Evolutionary conservation across 2,888 invertebrate genomes (phyloP), one percentile per base, ranked within the genome.

Genomic region (Metalampra italica): DNA sequence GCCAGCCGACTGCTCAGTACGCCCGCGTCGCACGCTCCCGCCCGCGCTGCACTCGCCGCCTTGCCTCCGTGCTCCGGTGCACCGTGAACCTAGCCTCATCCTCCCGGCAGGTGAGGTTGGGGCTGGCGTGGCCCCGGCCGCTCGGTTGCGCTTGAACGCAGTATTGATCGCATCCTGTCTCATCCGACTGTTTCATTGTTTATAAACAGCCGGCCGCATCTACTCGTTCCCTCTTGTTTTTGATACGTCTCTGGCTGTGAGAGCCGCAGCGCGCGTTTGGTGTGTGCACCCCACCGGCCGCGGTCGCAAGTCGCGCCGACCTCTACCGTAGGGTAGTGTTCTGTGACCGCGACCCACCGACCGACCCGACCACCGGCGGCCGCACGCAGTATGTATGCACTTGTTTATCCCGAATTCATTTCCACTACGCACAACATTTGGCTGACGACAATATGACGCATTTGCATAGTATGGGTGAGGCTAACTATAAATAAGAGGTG

Each of bases 201-300:
- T 88, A 88, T 87, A 88, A 87, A 87, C 88, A 86, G 80, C 80
- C 80, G 86, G 82, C 71, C 68, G 78, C 77, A 75, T 78, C 76
- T 63, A 76, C 71, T 75, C 68, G 70, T 56, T 68, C 71, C 74
- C 71, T 76, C 76, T 80, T 81, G 81, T 77, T 82, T 79, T 78
- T 78, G 75, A 79, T 72, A 75, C 74, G 66, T 68, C 68, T 63
- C 66, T 58, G n/a, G n/a, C n/a, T n/a, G 66, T 66, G 66, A 63
- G 67, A 64, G 66, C 60, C 66, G 62, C 22, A 22, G 22, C 22
- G 22, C 22, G 22, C 22, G 22, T 5, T 2, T 22, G 22, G 22
- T 22, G 22, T 22, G 22, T 22, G 22, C 22, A 22, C 22, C 22
- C 5, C 22, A 5, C 22, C 22, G 22, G 22, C 22, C 22, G 22